These are phyloP conservation scores for Glaucidium brasilianum DNA, from an alignment of 2,113 vertebrate genomes.

Conservation along the genomic window DNA sequence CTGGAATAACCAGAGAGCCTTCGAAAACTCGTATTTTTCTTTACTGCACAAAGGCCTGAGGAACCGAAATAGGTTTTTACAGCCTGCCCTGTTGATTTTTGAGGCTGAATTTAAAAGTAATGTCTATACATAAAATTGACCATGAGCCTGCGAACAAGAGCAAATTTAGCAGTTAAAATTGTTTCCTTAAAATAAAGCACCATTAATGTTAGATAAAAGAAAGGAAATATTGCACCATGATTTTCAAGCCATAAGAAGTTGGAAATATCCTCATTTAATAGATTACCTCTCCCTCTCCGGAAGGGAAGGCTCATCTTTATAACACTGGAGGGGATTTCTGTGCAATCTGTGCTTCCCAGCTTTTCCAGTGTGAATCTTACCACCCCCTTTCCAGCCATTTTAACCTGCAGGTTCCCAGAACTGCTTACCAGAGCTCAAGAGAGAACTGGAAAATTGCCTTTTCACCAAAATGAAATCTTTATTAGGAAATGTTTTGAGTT, in stretches of 20 bases:
- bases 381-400: background rate
- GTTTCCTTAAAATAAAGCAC: background rate
- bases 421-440: background rate
- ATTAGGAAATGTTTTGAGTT: accelerated
- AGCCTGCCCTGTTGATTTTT: background rate
- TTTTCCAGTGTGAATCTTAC: accelerated
- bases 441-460: background rate
- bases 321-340: background rate
- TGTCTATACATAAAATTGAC: accelerated
- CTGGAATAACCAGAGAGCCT: background rate
- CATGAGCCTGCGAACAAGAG: background rate
- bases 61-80: background rate
- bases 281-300: background rate
- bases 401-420: background rate
- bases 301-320: background rate
- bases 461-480: accelerated
- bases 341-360: background rate
- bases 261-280: background rate
- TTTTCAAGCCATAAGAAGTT: background rate
- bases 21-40: background rate
- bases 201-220: too few species aligned
- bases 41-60: background rate
- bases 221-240: background rate
- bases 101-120: background rate
- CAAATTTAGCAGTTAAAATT: background rate